Evolutionary conservation across 1,140 invertebrate genomes (phyloP).

Genomic region (Neoseiulus cucumeris): DNA sequence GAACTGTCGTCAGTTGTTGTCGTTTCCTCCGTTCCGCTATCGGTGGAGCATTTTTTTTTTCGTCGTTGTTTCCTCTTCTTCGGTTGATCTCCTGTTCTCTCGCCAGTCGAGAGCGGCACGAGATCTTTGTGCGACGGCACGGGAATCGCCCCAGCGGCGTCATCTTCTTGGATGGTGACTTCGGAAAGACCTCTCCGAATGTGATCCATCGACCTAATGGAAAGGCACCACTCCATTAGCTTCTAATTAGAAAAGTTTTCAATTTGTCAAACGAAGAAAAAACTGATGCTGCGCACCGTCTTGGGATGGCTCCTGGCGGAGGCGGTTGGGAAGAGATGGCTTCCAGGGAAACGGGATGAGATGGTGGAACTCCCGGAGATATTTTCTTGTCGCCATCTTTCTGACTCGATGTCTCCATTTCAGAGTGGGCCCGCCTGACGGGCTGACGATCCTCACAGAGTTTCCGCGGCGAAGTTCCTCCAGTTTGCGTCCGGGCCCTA

Average conservation of each 20-base stretch:
- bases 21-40: not conserved
- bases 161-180: constrained; percentile 2
- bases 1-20: constrained; percentile 6
- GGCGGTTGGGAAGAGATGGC: constrained; percentile 17
- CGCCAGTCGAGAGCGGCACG: not conserved
- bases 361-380: constrained; percentile 21
- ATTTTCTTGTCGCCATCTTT: constrained; percentile 7
- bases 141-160: not conserved
- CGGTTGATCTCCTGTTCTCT: not conserved
- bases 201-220: constrained; percentile 2
- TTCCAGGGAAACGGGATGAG: constrained; percentile 24
- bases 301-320: not conserved
- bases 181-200: constrained; percentile 4
- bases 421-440: constrained; percentile 19
- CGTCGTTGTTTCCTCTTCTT: not conserved
- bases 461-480: not conserved
- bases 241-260: not conserved
- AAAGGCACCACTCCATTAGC: not conserved
- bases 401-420: constrained; percentile 15
- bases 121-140: not conserved
- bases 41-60: not conserved
- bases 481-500: not conserved
- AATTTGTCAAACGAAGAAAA: no score
- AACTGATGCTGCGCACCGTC: not conserved
- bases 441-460: not conserved